Evolutionary conservation across 2,113 vertebrate species (phyloP).

Genomic region (Sinocyclocheilus anophthalmus): DNA sequence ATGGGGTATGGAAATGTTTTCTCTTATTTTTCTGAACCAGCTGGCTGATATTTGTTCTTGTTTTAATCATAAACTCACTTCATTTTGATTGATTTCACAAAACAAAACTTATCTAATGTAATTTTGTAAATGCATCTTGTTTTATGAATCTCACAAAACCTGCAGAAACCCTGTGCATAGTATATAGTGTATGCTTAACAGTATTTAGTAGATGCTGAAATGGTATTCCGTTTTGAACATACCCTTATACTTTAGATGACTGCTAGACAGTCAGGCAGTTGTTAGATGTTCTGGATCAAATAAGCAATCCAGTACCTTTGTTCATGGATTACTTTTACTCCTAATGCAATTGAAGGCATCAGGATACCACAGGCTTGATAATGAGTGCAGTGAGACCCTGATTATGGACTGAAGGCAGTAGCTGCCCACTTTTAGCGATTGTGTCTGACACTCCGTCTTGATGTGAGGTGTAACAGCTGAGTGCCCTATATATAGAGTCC

Average conservation of each 20-base stretch:
- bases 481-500: slow-evolving; percentile 63
- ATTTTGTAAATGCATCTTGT: too few species aligned
- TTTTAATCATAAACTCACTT: too few species aligned
- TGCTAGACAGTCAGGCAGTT: background rate
- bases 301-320: background rate
- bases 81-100: too few species aligned
- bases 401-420: background rate
- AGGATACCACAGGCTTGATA: background rate
- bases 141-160: too few species aligned
- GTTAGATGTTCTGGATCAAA: slow-evolving; percentile 10
- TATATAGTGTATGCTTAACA: background rate
- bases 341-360: background rate
- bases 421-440: slow-evolving; percentile 4
- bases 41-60: too few species aligned
- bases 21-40: too few species aligned
- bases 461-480: slow-evolving; percentile 65
- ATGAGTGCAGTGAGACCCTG: background rate
- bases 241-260: background rate
- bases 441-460: slow-evolving; percentile 13
- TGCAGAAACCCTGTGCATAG: too few species aligned
- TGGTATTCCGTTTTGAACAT: background rate
- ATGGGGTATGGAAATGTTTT: too few species aligned
- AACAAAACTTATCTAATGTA: too few species aligned
- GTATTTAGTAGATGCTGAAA: background rate
- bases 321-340: background rate